These are phyloP conservation scores for Drosophila ustulata DNA, from an alignment of 2,888 invertebrate genomes.

Conservation along the genomic window DNA sequence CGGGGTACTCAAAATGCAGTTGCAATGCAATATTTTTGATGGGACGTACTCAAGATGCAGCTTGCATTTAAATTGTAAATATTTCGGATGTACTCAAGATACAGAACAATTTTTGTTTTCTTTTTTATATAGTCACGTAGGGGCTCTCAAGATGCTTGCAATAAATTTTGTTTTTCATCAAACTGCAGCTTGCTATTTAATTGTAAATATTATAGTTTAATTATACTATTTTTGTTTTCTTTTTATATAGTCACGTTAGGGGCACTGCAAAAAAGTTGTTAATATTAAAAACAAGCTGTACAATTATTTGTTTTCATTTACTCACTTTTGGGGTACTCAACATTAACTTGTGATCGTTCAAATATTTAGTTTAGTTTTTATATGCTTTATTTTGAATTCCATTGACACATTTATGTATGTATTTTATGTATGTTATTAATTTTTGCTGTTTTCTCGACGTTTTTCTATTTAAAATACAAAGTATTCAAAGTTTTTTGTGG, in stretches of 20 bases:
- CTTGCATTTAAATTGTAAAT: too few species aligned
- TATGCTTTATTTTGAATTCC: conserved; percentile 78
- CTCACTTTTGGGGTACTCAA: too few species aligned
- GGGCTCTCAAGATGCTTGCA: conserved; percentile 25
- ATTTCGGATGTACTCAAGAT: too few species aligned
- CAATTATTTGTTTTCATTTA: too few species aligned
- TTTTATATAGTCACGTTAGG: neutral
- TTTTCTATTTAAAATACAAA: conserved; percentile 72
- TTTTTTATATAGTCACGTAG: neutral
- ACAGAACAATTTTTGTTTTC: too few species aligned
- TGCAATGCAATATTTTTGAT: neutral
- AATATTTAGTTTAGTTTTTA: conserved; percentile 23
- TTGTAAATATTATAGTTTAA: too few species aligned
- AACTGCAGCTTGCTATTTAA: too few species aligned
- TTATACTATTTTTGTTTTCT: too few species aligned
- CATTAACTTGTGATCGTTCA: too few species aligned
- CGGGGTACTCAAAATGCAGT: neutral
- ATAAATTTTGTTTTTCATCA: neutral
- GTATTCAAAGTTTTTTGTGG: conserved; percentile 66
- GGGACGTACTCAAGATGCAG: too few species aligned
- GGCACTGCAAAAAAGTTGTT: conserved; percentile 2
- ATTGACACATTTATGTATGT: conserved; percentile 81
- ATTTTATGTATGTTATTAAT: conserved; percentile 49
- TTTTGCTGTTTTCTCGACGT: conserved; percentile 22
- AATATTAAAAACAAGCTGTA: too few species aligned